Conservation (phyloP, 2,888 invertebrate species). For the Drosophila dives region DNA sequence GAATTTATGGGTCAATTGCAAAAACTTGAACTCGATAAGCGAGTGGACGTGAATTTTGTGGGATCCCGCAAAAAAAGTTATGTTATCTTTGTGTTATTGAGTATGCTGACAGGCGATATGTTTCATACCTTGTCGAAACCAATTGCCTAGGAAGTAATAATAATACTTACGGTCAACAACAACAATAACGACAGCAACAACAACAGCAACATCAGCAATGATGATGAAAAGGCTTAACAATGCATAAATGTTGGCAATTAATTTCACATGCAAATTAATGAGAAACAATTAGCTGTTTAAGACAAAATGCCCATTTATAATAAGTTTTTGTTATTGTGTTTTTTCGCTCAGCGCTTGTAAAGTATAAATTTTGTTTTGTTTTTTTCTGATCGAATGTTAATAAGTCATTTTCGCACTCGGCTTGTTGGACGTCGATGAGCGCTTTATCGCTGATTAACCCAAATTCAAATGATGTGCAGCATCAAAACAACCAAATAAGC, state of each 20-base stretch:
- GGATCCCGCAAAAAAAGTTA: slow-evolving; percentile 40
- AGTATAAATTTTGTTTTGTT: slow-evolving; percentile 32
- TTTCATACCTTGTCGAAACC: slow-evolving; percentile 30
- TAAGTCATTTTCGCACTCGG: slow-evolving; percentile 51
- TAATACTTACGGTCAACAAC: slow-evolving; percentile 16
- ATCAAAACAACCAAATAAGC: slow-evolving; percentile 25
- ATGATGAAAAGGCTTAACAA: slow-evolving; percentile 23
- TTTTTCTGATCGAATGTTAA: slow-evolving; percentile 18
- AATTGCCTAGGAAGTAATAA: slow-evolving; percentile 72
- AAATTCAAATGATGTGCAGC: slow-evolving; percentile 59
- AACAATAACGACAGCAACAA: slow-evolving; percentile 14
- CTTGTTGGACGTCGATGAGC: slow-evolving; percentile 60
- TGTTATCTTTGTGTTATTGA: slow-evolving; percentile 49
- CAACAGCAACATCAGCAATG: neutral
- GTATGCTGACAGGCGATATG: slow-evolving; percentile 47
- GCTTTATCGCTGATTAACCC: slow-evolving; percentile 77
- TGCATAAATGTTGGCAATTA: slow-evolving; percentile 62
- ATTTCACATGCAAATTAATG: slow-evolving; percentile 73
- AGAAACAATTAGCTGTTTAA: slow-evolving; percentile 63
- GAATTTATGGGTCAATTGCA: slow-evolving; percentile 80
- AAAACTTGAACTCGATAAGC: slow-evolving; percentile 74
- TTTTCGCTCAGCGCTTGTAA: slow-evolving; percentile 19
- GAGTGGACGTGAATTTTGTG: slow-evolving; percentile 44
- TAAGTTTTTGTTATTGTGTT: slow-evolving; percentile 31
- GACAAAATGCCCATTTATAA: slow-evolving; percentile 71